Evolutionary conservation across 2,113 vertebrate species (phyloP), one percentile per base, ranked within the genome.

Genomic region (Leiothrix lutea): DNA sequence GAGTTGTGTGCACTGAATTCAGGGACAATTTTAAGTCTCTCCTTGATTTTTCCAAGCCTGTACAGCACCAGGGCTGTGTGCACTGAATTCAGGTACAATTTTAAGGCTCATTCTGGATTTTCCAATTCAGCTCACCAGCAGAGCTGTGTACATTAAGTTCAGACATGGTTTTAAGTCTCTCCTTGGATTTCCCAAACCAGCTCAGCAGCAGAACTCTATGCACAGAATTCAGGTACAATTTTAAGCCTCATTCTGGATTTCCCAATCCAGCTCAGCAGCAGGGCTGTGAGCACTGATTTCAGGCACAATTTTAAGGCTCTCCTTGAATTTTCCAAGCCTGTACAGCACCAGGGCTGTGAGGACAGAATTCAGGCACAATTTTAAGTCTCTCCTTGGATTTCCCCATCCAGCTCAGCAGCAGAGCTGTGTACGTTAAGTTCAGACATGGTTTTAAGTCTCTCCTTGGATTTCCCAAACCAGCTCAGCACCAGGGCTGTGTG

Each of bases 21-120:
- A 51, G n/a, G n/a, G n/a, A n/a, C n/a, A n/a, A n/a, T n/a, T 53
- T 31, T 53, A 17, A 12, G 35, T 1, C 7, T 53, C 11, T 0
- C 1, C 0, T 18, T 40, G 5, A 21, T 3, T 8, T 40, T 4
- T 1, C 36, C 14, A 35, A n/a, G 0, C 47, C 67, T 0, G 35
- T 11, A 31, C 20, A 40, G 53, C 23, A 73, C 31, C 31, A 26
- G 38, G 3, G 70, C 42, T 14, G 20, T 2, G 4, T 29, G 2
- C 5, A 47, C 45, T 22, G 26, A 53, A 29, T 29, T 53, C 50
- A 11, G 50, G 4, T 9, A 28, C 15, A 28, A 6, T 53, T 53
- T 53, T 53, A 29, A 53, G 50, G 3, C 9, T 53, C 15, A 2
- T 6, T 3, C 18, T 53, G 50, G 15, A 29, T 29, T 29, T 51